Conservation (phyloP, 2,797 vertebrate genomes). For the Anableps anableps region DNA sequence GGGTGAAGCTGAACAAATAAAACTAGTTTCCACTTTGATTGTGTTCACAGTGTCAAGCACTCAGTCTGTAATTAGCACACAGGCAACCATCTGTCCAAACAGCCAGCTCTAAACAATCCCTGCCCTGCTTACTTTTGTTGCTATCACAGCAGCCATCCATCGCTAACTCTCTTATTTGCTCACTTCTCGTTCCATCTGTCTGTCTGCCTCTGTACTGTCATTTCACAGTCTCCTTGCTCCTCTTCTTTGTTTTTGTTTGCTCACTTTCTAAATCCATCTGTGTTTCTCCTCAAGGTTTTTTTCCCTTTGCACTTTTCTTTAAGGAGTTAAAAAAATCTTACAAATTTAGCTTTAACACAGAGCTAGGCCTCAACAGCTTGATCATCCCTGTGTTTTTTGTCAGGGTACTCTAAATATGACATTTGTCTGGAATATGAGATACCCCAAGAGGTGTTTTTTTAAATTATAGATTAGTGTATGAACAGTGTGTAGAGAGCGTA, state of each 20-base stretch:
- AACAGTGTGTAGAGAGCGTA: background rate
- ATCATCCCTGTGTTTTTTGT: background rate
- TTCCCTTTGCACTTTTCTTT: conserved; percentile 19
- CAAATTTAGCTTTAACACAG: conserved; percentile 3
- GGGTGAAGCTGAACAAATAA: conserved; percentile 79
- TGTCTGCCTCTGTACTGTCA: conserved; percentile 46
- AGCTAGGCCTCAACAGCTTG: background rate
- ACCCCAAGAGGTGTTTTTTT: background rate
- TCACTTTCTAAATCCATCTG: conserved; percentile 35
- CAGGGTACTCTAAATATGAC: background rate
- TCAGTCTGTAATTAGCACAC: conserved; percentile 81
- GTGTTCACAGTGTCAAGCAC: conserved; percentile 77
- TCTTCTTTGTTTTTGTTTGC: conserved; percentile 41
- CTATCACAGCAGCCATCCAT: conserved; percentile 62
- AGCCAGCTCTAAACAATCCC: conserved; percentile 70
- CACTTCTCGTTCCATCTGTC: conserved; percentile 67
- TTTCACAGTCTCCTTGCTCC: conserved; percentile 38
- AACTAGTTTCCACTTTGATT: conserved; percentile 76
- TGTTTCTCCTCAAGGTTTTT: conserved; percentile 7
- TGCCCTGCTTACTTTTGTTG: conserved; percentile 65
- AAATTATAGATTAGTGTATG: background rate
- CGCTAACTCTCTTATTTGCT: conserved; percentile 65
- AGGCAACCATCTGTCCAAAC: conserved; percentile 83
- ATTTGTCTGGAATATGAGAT: background rate
- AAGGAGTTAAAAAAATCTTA: conserved; percentile 12